phyloP scores from a whole-genome alignment of 1,140 invertebrate species.

The Pseudomyrmex gracilis region DNA sequence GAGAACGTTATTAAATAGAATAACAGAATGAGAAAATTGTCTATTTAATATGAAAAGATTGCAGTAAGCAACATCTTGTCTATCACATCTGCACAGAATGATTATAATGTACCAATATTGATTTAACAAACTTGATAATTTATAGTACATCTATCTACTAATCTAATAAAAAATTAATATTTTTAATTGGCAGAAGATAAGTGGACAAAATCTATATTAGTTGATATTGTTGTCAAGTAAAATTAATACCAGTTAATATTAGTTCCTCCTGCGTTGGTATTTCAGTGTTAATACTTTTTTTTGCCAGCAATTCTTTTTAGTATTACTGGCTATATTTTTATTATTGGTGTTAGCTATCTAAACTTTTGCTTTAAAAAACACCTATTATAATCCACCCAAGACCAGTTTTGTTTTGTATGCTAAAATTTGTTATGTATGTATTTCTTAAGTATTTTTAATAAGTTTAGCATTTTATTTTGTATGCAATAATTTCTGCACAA shows the following conservation, averaged over 20 bases:
- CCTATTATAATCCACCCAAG: too few species aligned
- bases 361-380: constrained; percentile 20
- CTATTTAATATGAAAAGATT: constrained; percentile 48
- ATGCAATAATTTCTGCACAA: too few species aligned
- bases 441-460: constrained; percentile 5
- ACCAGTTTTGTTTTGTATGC: too few species aligned
- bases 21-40: neutral
- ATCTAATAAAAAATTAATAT: too few species aligned
- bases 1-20: constrained; percentile 15
- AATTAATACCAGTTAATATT: neutral
- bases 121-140: too few species aligned
- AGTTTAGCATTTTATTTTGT: neutral
- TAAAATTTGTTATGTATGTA: constrained; percentile 13
- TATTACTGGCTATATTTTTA: constrained; percentile 51
- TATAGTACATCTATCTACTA: too few species aligned
- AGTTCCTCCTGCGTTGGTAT: neutral
- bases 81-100: constrained; percentile 4
- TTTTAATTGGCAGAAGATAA: too few species aligned
- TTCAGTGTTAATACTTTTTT: constrained; percentile 21
- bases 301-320: neutral
- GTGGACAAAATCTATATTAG: too few species aligned
- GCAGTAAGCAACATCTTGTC: constrained; percentile 45
- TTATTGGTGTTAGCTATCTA: neutral
- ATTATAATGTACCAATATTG: constrained; percentile 11
- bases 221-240: neutral